phyloP scores from a whole-genome alignment of 2,888 invertebrate species.

The Clostera curtula region DNA sequence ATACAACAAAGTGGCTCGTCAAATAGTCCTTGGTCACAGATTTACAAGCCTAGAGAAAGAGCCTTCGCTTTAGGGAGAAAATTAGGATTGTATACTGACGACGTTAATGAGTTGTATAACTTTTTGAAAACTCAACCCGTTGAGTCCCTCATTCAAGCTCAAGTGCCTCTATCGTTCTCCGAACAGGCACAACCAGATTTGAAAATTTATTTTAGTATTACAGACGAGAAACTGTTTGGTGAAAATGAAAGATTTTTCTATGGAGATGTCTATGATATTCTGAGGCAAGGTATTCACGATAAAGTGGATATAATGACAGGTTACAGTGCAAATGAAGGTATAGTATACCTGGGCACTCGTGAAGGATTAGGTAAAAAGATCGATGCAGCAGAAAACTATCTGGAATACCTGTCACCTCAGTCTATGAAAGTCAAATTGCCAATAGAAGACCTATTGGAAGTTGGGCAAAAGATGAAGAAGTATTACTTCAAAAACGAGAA shows the following conservation, averaged over 20 bases:
- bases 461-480: slow-evolving; percentile 23
- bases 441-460: slow-evolving; percentile 22
- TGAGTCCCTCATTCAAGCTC: slow-evolving; percentile 12
- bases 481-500: slow-evolving; percentile 23
- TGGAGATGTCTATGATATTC: slow-evolving; percentile 31
- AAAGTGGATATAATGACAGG: slow-evolving; percentile 79
- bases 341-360: slow-evolving; percentile 8
- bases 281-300: slow-evolving; percentile 53
- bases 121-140: slow-evolving; percentile 22
- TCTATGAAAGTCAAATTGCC: slow-evolving; percentile 13
- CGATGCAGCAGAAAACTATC: slow-evolving; percentile 17
- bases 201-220: slow-evolving; percentile 18
- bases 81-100: slow-evolving; percentile 22
- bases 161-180: slow-evolving; percentile 11
- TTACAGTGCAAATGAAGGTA: slow-evolving; percentile 79
- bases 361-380: slow-evolving; percentile 16
- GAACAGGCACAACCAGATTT: slow-evolving; percentile 8
- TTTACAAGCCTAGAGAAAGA: slow-evolving; percentile 56
- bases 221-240: slow-evolving; percentile 25
- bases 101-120: slow-evolving; percentile 21
- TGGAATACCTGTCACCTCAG: slow-evolving; percentile 24
- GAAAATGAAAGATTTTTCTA: slow-evolving; percentile 26
- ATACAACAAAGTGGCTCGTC: slow-evolving; percentile 80
- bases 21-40: slow-evolving; percentile 68
- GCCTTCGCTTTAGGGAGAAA: slow-evolving; percentile 23